These are phyloP conservation scores for Corythaeola cristata DNA, from an alignment of 2,113 vertebrate genomes.

Conservation along the genomic window DNA sequence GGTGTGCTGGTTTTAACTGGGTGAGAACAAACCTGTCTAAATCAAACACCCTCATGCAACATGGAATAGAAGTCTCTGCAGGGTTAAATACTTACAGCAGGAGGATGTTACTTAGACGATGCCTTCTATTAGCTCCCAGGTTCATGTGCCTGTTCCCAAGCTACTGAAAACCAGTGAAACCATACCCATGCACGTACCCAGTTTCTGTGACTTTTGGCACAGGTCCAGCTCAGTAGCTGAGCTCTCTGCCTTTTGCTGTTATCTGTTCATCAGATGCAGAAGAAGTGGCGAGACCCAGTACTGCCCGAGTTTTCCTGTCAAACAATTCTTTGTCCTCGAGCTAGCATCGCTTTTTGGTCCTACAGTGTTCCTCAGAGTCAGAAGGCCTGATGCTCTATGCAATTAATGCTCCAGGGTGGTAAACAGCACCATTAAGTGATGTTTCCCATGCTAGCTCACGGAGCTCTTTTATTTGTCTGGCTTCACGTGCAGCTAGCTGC, in stretches of 20 bases:
- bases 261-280: not conserved
- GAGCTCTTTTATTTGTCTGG: not conserved
- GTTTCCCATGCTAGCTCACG: not conserved
- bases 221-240: not conserved
- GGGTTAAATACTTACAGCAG: not conserved
- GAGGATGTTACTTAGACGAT: fast-evolving
- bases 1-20: not conserved
- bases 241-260: not conserved
- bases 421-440: not conserved
- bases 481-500: not conserved
- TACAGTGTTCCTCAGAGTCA: not conserved
- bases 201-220: not conserved
- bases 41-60: not conserved
- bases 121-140: not conserved
- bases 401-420: not conserved
- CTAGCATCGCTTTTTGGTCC: not conserved
- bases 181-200: fast-evolving
- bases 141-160: not conserved
- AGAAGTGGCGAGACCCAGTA: not conserved
- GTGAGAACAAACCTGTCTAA: not conserved
- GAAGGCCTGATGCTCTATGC: not conserved
- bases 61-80: fast-evolving
- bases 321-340: not conserved
- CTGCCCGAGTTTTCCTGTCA: not conserved
- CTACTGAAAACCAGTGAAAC: not conserved